Evolutionary conservation across 2,113 vertebrate genomes (phyloP), one percentile per base, ranked within the genome.

Genomic region (Scatophagus argus): DNA sequence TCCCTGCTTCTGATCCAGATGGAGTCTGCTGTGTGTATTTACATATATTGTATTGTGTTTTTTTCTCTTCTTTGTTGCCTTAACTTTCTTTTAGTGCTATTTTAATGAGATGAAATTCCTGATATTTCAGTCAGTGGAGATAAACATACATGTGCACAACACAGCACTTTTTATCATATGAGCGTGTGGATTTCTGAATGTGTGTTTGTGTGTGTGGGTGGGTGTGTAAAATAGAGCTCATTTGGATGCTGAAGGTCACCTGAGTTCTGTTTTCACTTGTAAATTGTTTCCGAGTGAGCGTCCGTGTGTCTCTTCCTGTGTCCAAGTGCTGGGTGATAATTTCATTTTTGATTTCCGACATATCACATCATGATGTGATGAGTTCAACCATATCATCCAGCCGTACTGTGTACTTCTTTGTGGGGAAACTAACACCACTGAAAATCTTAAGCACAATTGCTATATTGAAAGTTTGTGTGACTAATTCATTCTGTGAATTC

Each of bases 141-240:
- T 32, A 29, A 76, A 74, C 25, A 64, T 39, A 51, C 47, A 67
- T 69, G 77, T 85, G 85, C 81, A 91, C 89, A 90, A 73, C 62
- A 70, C 46, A 51, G 90, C 88, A 92, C 90, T 90, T 92, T 88
- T 79, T 77, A 74, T 9, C 5, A 0, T 41, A 39, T 58, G 68
- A 31, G 34, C 62, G 55, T 5, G 21, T 60, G 55, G 3, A 19
- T 51, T 21, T 78, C 14, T 49, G n/a, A 62, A 61, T 61, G 25
- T 75, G 36, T 68, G 43, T 36, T 8, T 67, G 63, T 55, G 16
- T 52, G 44, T 54, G 58, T 77, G n/a, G 32, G 23, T 56, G 51
- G 62, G 66, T 54, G 56, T 25, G 32, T 25, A 3, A 43, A 47
- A 56, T n/a, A 60, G 65, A 43, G 13, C 8, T 44, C 5, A 10